Base-by-base conservation (phyloP, 1,140 invertebrate species). In the Linepithema humile region DNA sequence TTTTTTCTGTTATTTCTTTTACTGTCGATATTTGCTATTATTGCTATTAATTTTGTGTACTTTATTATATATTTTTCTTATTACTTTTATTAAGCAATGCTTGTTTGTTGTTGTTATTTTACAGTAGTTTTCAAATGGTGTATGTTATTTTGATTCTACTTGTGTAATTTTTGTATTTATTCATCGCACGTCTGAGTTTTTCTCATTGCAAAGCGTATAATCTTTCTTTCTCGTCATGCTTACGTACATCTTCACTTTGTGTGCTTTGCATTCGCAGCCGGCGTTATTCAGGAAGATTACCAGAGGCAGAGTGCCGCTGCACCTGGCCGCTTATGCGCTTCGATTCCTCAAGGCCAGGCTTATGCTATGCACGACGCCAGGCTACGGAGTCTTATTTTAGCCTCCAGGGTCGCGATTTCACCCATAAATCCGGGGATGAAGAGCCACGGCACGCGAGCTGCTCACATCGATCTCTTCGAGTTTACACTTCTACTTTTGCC, bases 211-310 rank as follows among this genome's bases (percentile, higher is more conserved):
- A 40, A 26, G 23, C 12, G n/a, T 12, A 10, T 40, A 53, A 78
- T 40, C 17, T 40, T 0, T 7, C 23, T 53, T 67, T 55, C 32
- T 55, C 23, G 23, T 69, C 15, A 26, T 38, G 43, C 20, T 55
- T 4, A 32, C 7, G 4, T 64, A 43, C 15, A 2, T 29, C 45
- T 67, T 40, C 17, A 2, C 17, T 70, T 53, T 67, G 15, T 40
- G 17, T 57, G 64, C 75, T 80, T 69, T 80, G 12, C 20, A 57
- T 53, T 67, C 35, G 23, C 7, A 57, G 17, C 17, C 50, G 38
- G 26, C 26, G 26, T 80, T 80, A 80, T 80, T 38, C 20, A 53
- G 48, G 17, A 70, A 80, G 48, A 80, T 80, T 43, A 70, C 17
- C 9, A 29, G 20, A 29, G 23, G 26, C 64, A 55, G 12, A 50